phyloP scores from a whole-genome alignment of 2,113 vertebrate genomes.

The Origma solitaria region DNA sequence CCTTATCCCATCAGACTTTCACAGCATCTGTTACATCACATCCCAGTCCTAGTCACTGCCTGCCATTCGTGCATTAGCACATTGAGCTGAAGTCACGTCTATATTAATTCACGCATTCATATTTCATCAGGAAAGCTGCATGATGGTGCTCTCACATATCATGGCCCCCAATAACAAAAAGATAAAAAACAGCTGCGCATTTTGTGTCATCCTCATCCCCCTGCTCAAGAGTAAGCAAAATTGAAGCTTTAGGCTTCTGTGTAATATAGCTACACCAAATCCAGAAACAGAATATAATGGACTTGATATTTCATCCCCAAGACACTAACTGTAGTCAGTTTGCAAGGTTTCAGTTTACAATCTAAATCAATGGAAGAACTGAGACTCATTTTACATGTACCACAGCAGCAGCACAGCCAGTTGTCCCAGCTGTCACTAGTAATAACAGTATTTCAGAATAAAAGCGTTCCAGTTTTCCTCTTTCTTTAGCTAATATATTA shows the following conservation, averaged over 20 bases:
- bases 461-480: background rate
- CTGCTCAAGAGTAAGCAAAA: background rate
- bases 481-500: background rate
- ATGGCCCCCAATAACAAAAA: background rate
- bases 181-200: background rate
- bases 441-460: background rate
- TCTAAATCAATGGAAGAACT: constrained; percentile 9
- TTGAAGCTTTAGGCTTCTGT: background rate
- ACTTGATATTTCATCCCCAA: background rate
- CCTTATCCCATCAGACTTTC: background rate
- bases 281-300: background rate
- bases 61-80: background rate
- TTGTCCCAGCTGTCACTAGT: background rate
- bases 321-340: background rate
- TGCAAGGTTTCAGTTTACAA: constrained; percentile 13
- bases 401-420: background rate
- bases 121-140: background rate
- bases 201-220: background rate
- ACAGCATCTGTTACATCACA: background rate
- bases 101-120: background rate
- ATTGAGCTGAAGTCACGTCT: background rate
- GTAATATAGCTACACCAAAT: background rate
- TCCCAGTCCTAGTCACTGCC: background rate
- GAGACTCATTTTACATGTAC: background rate
- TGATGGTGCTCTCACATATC: background rate